phyloP scores from a whole-genome alignment of 2,113 vertebrate species.

The Zootoca vivipara region DNA sequence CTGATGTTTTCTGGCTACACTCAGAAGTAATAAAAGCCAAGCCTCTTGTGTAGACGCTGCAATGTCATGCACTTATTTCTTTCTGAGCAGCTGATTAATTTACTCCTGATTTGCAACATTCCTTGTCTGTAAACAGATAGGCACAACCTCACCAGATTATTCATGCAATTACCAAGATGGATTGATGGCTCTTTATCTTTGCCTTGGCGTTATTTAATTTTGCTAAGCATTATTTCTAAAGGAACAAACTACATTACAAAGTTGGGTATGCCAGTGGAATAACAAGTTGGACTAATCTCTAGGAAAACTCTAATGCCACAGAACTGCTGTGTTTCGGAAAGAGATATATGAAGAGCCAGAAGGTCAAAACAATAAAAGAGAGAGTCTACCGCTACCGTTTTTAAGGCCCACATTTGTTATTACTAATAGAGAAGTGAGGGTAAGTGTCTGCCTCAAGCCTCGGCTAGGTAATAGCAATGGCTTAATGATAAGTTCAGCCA shows the following conservation, averaged over 20 bases:
- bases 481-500: slow-evolving; percentile 12
- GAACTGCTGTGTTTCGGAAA: not conserved
- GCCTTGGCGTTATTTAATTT: slow-evolving; percentile 38
- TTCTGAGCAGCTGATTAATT: slow-evolving; percentile 14
- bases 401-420: slow-evolving; percentile 14
- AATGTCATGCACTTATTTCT: not conserved
- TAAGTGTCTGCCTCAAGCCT: not conserved
- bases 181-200: slow-evolving; percentile 20
- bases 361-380: not conserved
- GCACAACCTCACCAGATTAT: not conserved
- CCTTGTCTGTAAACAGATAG: slow-evolving; percentile 7
- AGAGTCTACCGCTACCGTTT: not conserved
- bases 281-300: not conserved
- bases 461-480: not conserved
- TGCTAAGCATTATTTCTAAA: slow-evolving; percentile 28
- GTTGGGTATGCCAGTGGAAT: not conserved
- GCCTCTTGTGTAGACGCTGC: not conserved
- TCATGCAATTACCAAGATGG: slow-evolving; percentile 15
- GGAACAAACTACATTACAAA: slow-evolving; percentile 28
- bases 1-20: slow-evolving; percentile 21
- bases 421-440: not conserved
- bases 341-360: not conserved
- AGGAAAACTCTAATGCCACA: fast-evolving
- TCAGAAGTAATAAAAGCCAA: not conserved
- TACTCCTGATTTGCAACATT: not conserved